Evolutionary conservation across 2,113 vertebrate genomes (phyloP).

Genomic region (Cryptomyrus ogoouensis): DNA sequence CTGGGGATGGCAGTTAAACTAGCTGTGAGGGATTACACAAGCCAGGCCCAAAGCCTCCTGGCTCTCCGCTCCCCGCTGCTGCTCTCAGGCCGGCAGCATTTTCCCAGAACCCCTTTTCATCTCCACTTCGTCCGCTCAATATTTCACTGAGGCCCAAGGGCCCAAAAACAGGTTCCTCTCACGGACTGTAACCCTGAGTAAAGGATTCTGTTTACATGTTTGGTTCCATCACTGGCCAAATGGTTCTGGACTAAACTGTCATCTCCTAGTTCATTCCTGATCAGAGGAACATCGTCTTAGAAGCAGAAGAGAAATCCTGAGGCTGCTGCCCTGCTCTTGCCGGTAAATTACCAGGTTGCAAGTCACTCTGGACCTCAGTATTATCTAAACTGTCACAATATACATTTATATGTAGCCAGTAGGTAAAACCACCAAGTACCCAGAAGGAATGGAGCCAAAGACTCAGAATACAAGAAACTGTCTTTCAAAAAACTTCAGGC

Average conservation of each 20-base stretch:
- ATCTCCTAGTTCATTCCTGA: neutral
- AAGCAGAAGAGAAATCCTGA: neutral
- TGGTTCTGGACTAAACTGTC: neutral
- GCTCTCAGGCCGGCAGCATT: neutral
- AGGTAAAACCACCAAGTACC: neutral
- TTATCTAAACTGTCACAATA: neutral
- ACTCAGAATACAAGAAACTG: neutral
- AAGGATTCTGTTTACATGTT: neutral
- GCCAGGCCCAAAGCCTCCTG: neutral
- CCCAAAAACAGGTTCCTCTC: neutral
- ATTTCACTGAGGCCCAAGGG: neutral
- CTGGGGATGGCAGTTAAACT: constrained; percentile 11
- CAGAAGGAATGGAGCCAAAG: neutral
- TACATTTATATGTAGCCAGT: neutral
- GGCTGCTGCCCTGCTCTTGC: neutral
- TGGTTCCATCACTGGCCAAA: neutral
- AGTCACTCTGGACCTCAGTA: neutral
- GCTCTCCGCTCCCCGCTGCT: neutral
- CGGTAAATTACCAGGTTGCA: neutral
- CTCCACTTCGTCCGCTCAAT: neutral
- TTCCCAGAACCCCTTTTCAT: neutral
- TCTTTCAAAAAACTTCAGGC: neutral
- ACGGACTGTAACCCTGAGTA: neutral
- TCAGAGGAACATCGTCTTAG: neutral
- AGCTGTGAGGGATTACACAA: constrained; percentile 11